A percentile compares a stretch with the other conserved stretches of the same genome.
These are phyloP conservation scores for Erannis defoliaria DNA, from an alignment of 2,888 invertebrate genomes.

Conservation along the genomic window DNA sequence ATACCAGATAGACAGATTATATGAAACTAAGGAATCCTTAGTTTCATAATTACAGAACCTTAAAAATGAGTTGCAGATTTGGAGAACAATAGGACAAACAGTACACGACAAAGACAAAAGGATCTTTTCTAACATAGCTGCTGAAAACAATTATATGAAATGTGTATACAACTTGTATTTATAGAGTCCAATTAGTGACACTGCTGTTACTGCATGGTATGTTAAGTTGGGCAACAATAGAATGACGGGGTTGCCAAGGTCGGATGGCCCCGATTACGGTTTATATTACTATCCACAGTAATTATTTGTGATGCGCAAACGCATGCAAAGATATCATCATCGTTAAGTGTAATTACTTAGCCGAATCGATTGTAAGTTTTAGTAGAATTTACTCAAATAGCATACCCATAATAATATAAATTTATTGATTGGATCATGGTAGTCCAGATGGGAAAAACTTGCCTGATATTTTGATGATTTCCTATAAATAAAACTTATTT, in stretches of 20 bases:
- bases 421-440: not conserved
- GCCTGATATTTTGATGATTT: too few relatives aligned
- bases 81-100: not conserved
- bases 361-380: not conserved
- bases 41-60: too few relatives aligned
- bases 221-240: conserved; percentile 74
- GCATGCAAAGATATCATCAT: not conserved
- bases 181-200: conserved; percentile 50
- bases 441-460: not conserved
- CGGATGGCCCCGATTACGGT: conserved; percentile 51
- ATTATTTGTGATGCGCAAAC: conserved; percentile 19
- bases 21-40: too few relatives aligned
- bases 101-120: not conserved
- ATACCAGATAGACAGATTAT: too few relatives aligned
- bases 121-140: not conserved
- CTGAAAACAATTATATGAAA: not conserved
- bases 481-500: too few relatives aligned
- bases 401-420: too few relatives aligned
- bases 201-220: conserved; percentile 61
- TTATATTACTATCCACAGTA: conserved; percentile 62
- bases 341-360: not conserved
- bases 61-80: conserved; percentile 1
- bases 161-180: not conserved
- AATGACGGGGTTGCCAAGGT: conserved; percentile 64
- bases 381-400: not conserved